These are phyloP conservation scores for Coptotermes formosanus DNA, from an alignment of 1,140 invertebrate species.

Conservation along the genomic window DNA sequence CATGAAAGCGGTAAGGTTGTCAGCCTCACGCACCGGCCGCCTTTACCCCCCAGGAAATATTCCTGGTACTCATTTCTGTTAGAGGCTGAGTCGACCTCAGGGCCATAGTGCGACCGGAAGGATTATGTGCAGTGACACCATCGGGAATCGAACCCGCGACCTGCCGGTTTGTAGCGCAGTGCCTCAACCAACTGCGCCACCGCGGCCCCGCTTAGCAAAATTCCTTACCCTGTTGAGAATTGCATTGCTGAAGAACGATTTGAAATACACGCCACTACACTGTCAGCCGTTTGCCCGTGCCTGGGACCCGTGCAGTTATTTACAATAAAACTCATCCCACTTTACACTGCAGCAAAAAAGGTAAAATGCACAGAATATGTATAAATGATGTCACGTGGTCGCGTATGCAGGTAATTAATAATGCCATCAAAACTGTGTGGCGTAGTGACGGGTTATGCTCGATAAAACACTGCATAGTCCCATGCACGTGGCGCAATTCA, in stretches of 20 bases:
- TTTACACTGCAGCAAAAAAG: neutral
- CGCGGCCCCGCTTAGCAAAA: too few relatives aligned
- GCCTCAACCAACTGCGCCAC: too few relatives aligned
- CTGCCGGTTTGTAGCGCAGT: too few relatives aligned
- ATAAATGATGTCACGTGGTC: neutral
- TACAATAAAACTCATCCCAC: neutral
- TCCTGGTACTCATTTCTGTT: too few relatives aligned
- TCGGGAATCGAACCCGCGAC: too few relatives aligned
- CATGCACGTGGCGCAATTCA: neutral
- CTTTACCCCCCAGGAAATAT: too few relatives aligned
- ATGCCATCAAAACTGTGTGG: neutral
- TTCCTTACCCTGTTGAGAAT: too few relatives aligned
- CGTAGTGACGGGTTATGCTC: neutral
- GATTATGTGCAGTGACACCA: too few relatives aligned
- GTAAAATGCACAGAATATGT: neutral
- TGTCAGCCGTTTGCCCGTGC: neutral
- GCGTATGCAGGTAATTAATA: neutral
- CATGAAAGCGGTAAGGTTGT: too few relatives aligned
- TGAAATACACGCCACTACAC: neutral
- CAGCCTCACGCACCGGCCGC: too few relatives aligned
- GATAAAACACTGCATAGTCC: neutral
- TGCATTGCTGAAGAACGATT: neutral
- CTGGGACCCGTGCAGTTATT: neutral
- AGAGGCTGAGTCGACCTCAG: too few relatives aligned
- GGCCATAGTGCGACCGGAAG: too few relatives aligned